These are phyloP conservation scores for Bradypodion pumilum DNA, from an alignment of 2,797 vertebrate species.

Conservation along the genomic window DNA sequence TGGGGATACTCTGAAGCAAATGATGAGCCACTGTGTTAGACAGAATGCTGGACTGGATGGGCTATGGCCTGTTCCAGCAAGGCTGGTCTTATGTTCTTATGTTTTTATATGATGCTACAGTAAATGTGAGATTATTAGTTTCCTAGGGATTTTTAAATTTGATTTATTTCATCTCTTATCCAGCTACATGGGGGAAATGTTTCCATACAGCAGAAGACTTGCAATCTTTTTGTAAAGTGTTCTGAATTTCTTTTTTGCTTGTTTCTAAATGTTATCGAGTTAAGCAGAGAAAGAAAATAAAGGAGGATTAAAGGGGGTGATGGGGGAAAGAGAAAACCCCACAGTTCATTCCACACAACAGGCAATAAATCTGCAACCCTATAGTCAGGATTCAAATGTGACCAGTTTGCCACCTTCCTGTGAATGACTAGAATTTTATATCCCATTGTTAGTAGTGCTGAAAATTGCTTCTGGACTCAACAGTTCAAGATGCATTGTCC, in stretches of 20 bases:
- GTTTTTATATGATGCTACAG: slow-evolving; percentile 65
- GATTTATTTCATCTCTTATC: slow-evolving; percentile 68
- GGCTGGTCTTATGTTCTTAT: no score
- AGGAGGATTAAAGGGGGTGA: slow-evolving; percentile 8
- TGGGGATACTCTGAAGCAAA: no score
- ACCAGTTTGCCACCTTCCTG: slow-evolving; percentile 78
- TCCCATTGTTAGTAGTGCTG: slow-evolving; percentile 69
- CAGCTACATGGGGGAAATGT: slow-evolving; percentile 32
- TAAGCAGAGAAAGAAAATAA: slow-evolving; percentile 34
- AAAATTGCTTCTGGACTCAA: slow-evolving; percentile 70
- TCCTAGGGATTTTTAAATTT: slow-evolving; percentile 80
- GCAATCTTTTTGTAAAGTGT: slow-evolving; percentile 53
- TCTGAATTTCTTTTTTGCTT: slow-evolving; percentile 58
- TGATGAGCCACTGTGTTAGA: no score
- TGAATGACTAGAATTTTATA: slow-evolving; percentile 72
- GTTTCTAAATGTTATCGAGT: slow-evolving; percentile 59
- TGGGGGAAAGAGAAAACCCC: not conserved
- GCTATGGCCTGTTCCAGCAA: no score
- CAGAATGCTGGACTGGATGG: no score
- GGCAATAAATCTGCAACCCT: slow-evolving; percentile 52
- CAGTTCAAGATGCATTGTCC: slow-evolving; percentile 70
- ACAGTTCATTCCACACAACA: slow-evolving; percentile 29
- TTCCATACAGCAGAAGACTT: slow-evolving; percentile 38
- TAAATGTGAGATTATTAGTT: slow-evolving; percentile 74
- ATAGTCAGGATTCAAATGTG: slow-evolving; percentile 74